Conservation (phyloP, 2,797 vertebrate genomes). For the Lacerta bilineata region DNA sequence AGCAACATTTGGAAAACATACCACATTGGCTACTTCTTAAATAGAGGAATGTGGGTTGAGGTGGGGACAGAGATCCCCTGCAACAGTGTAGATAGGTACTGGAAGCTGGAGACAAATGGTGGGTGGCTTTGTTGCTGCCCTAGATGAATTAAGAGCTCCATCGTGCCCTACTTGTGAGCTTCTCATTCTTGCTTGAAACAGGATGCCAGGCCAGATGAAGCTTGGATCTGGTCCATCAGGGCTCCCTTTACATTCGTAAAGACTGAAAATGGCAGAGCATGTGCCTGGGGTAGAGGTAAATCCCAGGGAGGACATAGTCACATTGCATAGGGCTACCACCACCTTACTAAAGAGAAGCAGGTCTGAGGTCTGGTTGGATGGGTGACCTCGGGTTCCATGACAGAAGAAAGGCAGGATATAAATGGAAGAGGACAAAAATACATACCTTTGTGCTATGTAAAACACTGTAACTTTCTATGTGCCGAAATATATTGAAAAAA, state of each 20-base stretch:
- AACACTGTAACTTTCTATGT: neutral
- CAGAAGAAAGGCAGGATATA: no score
- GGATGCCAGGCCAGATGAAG: neutral
- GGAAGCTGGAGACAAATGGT: neutral
- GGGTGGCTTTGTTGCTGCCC: no score
- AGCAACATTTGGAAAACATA: no score
- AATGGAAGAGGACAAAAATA: no score
- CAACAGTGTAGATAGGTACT: no score
- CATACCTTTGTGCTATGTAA: neutral
- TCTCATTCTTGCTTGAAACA: neutral
- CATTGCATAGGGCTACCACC: neutral
- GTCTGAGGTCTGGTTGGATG: no score
- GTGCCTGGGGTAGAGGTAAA: neutral
- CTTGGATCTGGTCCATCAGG: neutral
- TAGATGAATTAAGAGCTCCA: neutral
- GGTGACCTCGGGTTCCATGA: no score
- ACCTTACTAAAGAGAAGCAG: no score
- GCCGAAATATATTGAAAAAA: no score
- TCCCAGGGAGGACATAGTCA: neutral
- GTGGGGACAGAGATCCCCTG: neutral
- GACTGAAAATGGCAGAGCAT: neutral
- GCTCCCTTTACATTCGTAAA: neutral
- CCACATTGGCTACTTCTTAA: no score
- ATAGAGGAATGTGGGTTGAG: neutral
- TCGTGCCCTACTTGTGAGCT: neutral